These are phyloP conservation scores for Callocephalon fimbriatum DNA, from an alignment of 2,113 vertebrate genomes.

Conservation along the genomic window DNA sequence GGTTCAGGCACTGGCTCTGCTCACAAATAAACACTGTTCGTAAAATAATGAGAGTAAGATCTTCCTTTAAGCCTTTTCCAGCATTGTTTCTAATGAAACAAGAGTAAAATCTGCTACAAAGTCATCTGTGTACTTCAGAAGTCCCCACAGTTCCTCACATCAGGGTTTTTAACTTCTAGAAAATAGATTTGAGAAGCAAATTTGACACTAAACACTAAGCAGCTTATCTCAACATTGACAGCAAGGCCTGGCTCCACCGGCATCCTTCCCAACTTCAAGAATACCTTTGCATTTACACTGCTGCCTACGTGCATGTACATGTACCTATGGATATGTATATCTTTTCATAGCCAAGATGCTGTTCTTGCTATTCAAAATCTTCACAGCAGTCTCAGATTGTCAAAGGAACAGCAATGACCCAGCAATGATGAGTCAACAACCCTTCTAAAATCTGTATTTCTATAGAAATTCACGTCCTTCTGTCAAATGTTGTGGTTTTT, in stretches of 20 bases:
- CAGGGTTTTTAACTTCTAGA: neutral
- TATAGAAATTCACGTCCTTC: neutral
- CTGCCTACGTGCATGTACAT: accelerated
- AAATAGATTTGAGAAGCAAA: neutral
- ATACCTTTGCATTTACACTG: neutral
- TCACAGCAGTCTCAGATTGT: neutral
- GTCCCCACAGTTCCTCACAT: neutral
- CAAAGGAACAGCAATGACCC: slow-evolving; percentile 8
- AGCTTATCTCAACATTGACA: neutral
- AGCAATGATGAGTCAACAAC: neutral
- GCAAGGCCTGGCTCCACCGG: accelerated
- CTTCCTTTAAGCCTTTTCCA: neutral
- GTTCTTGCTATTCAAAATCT: neutral
- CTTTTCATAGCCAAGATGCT: neutral
- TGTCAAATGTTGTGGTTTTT: neutral
- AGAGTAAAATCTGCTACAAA: neutral
- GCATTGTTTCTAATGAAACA: neutral
- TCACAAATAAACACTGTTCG: neutral
- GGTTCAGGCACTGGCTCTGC: neutral
- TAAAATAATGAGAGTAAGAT: neutral
- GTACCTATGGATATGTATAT: neutral
- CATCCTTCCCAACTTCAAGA: neutral
- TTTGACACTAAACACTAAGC: neutral
- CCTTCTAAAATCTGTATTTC: neutral
- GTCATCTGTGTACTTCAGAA: neutral